Conservation (phyloP, 2,888 invertebrate species). For the Caenorhabditis sulstoni region DNA sequence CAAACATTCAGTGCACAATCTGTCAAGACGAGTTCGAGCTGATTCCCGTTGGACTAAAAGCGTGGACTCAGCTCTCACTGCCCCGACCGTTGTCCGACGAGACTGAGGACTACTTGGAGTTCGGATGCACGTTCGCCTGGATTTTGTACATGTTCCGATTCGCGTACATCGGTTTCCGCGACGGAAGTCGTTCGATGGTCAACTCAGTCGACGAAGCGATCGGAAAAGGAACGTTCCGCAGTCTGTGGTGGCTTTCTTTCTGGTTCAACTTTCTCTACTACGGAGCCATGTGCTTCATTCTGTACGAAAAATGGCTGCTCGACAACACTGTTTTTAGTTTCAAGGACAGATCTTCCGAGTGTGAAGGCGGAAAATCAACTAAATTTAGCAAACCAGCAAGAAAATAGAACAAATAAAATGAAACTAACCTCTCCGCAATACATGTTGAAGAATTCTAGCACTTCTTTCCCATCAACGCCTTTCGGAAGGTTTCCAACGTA, state of each 20-base stretch:
- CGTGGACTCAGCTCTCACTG: constrained; percentile 38
- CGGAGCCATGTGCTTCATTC: constrained; percentile 55
- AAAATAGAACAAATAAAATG: neutral
- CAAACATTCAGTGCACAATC: constrained; percentile 52
- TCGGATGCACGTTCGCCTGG: constrained; percentile 65
- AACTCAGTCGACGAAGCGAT: constrained; percentile 39
- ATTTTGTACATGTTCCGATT: constrained; percentile 61
- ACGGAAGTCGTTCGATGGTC: constrained; percentile 42
- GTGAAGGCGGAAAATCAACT: neutral
- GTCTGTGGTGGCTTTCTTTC: constrained; percentile 68
- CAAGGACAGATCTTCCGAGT: constrained; percentile 38
- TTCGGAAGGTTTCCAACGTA: constrained; percentile 87
- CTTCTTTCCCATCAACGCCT: constrained; percentile 85
- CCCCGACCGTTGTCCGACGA: constrained; percentile 62
- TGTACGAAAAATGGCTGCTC: constrained; percentile 65
- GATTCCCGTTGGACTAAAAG: constrained; percentile 47
- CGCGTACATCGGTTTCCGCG: constrained; percentile 26
- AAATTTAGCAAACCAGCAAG: neutral
- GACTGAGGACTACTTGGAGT: constrained; percentile 62
- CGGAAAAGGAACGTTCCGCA: constrained; percentile 45
- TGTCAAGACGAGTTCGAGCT: constrained; percentile 55
- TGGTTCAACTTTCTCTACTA: constrained; percentile 71
- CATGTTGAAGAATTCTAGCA: constrained; percentile 89
- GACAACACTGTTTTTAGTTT: constrained; percentile 62
- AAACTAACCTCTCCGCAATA: constrained; percentile 79